Conservation (phyloP, 2,797 vertebrate species). For the Hephaestus fuliginosus region DNA sequence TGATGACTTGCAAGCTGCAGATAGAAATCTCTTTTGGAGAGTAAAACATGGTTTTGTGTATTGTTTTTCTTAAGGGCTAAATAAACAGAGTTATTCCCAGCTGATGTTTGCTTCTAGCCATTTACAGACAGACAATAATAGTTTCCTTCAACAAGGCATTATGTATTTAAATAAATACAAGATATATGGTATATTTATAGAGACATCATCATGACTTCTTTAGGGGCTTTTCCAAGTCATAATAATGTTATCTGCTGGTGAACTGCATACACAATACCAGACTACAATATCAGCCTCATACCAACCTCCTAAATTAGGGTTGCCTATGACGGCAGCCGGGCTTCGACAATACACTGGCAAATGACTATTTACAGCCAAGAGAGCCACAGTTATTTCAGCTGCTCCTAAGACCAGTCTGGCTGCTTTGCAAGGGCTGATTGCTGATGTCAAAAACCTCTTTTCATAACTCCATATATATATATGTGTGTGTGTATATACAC, state of each 20-base stretch:
- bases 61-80: constrained; percentile 50
- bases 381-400: constrained; percentile 53
- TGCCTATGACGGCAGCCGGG: constrained; percentile 30
- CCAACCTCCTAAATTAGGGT: constrained; percentile 44
- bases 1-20: constrained; percentile 32
- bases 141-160: constrained; percentile 20
- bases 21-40: constrained; percentile 50
- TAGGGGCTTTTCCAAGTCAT: constrained; percentile 22
- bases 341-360: constrained; percentile 43
- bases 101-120: constrained; percentile 41
- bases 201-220: constrained; percentile 22
- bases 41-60: constrained; percentile 51
- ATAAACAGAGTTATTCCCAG: constrained; percentile 62
- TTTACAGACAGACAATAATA: constrained; percentile 34
- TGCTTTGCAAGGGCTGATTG: constrained; percentile 27
- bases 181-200: constrained; percentile 38
- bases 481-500: too few species aligned
- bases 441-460: constrained; percentile 32
- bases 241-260: constrained; percentile 32
- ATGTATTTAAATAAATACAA: constrained; percentile 40
- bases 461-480: background rate
- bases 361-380: constrained; percentile 71
- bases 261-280: constrained; percentile 17
- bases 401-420: constrained; percentile 33
- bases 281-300: constrained; percentile 30